Conservation (phyloP, 2,888 invertebrate species). For the Sturmia bella region DNA sequence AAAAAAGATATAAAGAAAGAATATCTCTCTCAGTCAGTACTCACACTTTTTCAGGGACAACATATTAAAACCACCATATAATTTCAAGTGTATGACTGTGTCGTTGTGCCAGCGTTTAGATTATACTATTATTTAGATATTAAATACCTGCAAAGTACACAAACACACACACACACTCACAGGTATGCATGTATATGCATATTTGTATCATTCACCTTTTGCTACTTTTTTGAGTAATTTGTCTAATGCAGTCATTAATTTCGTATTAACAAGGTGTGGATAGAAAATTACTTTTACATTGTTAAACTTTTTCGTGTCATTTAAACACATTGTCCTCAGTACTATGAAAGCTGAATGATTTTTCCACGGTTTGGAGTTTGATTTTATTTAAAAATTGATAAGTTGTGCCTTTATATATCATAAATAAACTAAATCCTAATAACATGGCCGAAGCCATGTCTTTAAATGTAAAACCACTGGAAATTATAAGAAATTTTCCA, state of each 20-base stretch:
- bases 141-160: constrained; percentile 6
- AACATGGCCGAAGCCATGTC: not conserved
- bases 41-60: constrained; percentile 51
- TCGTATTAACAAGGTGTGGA: constrained; percentile 84
- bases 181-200: constrained; percentile 19
- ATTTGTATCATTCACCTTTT: constrained; percentile 58
- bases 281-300: constrained; percentile 76
- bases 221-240: constrained; percentile 74
- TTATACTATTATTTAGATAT: constrained; percentile 7
- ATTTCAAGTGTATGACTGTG: not conserved
- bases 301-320: constrained; percentile 35
- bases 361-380: constrained; percentile 19
- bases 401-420: not conserved
- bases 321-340: not conserved
- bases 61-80: constrained; percentile 43
- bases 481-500: not conserved
- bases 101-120: not conserved
- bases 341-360: constrained; percentile 8
- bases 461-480: constrained; percentile 12
- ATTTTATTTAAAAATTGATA: constrained; percentile 25
- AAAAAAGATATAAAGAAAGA: not conserved
- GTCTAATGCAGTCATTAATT: constrained; percentile 83
- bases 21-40: constrained; percentile 24
- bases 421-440: not conserved
- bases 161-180: too few relatives aligned